Percentiles rank a stretch among this genome's conserved stretches.
These are phyloP conservation scores for Acanthopleura granulata DNA, from an alignment of 2,888 invertebrate species.

Conservation along the genomic window DNA sequence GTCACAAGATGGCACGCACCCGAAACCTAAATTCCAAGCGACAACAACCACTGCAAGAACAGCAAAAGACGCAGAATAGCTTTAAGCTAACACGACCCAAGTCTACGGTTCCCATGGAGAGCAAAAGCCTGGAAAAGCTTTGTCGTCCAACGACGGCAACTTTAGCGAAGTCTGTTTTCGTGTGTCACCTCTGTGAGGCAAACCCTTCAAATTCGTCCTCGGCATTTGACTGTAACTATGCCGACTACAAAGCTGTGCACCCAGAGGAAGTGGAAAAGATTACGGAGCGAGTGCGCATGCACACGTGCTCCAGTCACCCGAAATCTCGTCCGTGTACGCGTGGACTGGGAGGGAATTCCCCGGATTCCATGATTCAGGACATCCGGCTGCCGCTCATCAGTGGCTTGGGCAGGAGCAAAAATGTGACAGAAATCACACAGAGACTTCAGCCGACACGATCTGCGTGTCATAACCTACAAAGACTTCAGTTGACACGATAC, in stretches of 20 bases:
- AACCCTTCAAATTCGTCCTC: constrained; percentile 36
- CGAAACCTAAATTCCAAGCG: neutral
- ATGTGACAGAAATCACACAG: constrained; percentile 40
- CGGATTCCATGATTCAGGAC: constrained; percentile 40
- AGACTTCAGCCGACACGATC: constrained; percentile 27
- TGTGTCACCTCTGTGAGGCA: constrained; percentile 45
- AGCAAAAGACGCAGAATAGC: no score
- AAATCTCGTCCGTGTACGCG: constrained; percentile 17
- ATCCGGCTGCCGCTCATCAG: constrained; percentile 40
- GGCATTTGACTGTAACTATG: constrained; percentile 43
- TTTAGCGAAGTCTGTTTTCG: constrained; percentile 37
- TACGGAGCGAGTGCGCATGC: constrained; percentile 35
- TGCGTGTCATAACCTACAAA: no score
- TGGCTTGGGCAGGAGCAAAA: constrained; percentile 39
- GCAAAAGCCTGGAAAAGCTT: constrained; percentile 35
- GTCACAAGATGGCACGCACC: neutral
- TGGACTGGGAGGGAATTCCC: constrained; percentile 26
- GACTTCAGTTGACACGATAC: no score
- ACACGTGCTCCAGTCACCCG: constrained; percentile 35
- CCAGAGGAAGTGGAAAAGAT: constrained; percentile 43
- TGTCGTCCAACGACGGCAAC: constrained; percentile 48
- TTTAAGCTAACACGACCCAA: neutral
- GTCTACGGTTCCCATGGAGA: neutral
- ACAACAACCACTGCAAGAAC: neutral
- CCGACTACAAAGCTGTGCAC: constrained; percentile 35